phyloP scores from a whole-genome alignment of 1,140 invertebrate species.

The Eupristina koningsbergeri region DNA sequence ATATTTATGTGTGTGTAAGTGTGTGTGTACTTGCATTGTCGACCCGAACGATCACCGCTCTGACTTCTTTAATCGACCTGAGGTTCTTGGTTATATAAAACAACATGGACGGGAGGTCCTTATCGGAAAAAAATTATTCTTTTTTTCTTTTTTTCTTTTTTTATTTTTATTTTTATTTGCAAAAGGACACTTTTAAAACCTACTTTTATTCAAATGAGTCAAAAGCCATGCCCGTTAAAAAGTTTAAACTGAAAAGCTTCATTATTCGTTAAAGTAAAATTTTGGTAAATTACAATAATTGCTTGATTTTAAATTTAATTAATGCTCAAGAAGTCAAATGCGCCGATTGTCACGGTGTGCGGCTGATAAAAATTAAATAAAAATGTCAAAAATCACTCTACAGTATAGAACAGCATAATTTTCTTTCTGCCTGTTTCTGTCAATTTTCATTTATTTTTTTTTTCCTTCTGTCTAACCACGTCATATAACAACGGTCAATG shows the following conservation, averaged over 20 bases:
- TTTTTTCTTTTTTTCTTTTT: too few species aligned
- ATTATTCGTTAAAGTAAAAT: too few species aligned
- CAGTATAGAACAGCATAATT: constrained; percentile 64
- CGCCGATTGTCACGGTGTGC: constrained; percentile 34
- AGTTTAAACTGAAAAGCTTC: not conserved
- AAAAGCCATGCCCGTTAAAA: not conserved
- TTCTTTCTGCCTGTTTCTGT: constrained; percentile 39
- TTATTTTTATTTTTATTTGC: not conserved
- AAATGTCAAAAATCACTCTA: constrained; percentile 60
- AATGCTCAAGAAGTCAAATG: not conserved
- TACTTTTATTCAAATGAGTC: not conserved
- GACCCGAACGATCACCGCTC: constrained; percentile 7
- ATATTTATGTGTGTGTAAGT: constrained; percentile 53
- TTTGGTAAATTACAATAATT: not conserved
- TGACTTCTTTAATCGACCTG: not conserved
- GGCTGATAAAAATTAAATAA: constrained; percentile 52
- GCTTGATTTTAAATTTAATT: not conserved
- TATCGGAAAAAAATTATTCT: not conserved
- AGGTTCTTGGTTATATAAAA: not conserved
- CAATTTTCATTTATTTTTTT: not conserved
- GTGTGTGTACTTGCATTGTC: constrained; percentile 16
- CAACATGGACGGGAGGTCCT: not conserved
- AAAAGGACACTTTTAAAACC: not conserved
- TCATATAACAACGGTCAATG: constrained; percentile 66
- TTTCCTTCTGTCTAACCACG: constrained; percentile 52